Evolutionary conservation across 2,797 vertebrate species (phyloP).

Genomic region (Pelodytes ibericus): DNA sequence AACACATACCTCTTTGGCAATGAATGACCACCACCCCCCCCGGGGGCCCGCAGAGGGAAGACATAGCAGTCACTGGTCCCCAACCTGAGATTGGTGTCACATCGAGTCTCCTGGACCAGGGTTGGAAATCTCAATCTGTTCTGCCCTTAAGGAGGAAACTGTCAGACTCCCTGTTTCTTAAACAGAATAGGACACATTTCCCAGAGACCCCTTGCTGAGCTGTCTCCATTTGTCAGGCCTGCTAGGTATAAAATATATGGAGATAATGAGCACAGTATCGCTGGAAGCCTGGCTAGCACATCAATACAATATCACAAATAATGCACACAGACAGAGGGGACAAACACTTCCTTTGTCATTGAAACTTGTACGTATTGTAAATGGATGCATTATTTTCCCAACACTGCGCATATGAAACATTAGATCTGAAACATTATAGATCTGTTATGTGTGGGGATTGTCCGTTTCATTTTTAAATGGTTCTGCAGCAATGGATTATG

Average conservation of each 20-base stretch:
- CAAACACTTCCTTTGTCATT: constrained; percentile 13
- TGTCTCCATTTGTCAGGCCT: constrained; percentile 9
- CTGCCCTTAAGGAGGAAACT: constrained; percentile 39
- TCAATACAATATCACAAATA: constrained; percentile 21
- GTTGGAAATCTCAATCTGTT: constrained; percentile 34
- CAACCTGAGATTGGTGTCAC: constrained; percentile 43
- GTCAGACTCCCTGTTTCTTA: constrained; percentile 40
- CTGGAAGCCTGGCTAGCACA: constrained; percentile 11
- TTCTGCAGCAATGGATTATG: too few species aligned
- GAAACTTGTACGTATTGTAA: background rate
- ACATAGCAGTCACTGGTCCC: constrained; percentile 9
- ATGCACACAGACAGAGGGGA: constrained; percentile 28
- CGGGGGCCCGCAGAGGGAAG: constrained; percentile 19
- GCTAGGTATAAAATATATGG: constrained; percentile 27
- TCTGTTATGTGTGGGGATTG: too few species aligned
- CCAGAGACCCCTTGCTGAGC: constrained; percentile 37
- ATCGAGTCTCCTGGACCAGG: constrained; percentile 28
- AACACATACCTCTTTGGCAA: constrained; percentile 4
- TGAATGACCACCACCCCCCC: constrained; percentile 8
- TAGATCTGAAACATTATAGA: too few species aligned
- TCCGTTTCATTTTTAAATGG: too few species aligned
- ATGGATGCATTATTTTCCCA: too few species aligned
- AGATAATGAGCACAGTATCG: constrained; percentile 46
- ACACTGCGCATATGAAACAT: too few species aligned
- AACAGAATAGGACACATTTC: constrained; percentile 41